phyloP scores from a whole-genome alignment of 2,797 vertebrate genomes.

The Hippoglossus hippoglossus region DNA sequence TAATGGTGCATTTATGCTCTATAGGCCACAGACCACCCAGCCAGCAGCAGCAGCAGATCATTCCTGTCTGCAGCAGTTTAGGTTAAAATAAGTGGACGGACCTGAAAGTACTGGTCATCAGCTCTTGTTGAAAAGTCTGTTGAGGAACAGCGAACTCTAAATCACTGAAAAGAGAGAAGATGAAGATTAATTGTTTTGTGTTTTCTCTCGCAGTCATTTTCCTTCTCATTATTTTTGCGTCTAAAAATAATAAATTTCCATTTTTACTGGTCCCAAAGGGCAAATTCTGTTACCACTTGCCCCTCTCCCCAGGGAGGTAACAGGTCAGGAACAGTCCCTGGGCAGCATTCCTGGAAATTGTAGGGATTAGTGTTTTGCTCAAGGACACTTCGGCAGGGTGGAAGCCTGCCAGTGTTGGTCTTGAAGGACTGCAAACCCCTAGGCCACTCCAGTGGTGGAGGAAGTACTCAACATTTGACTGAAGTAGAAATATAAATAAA shows the following conservation, averaged over 20 bases:
- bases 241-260: slow-evolving; percentile 48
- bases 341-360: slow-evolving; percentile 35
- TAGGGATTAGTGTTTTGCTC: slow-evolving; percentile 30
- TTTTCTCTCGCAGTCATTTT: slow-evolving; percentile 35
- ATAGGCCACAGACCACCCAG: slow-evolving; percentile 74
- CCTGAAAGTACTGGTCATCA: slow-evolving; percentile 42
- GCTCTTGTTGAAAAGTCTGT: slow-evolving; percentile 45
- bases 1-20: slow-evolving; percentile 68
- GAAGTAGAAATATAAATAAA: too few species aligned
- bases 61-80: slow-evolving; percentile 56
- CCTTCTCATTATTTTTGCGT: slow-evolving; percentile 31
- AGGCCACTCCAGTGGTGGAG: background rate
- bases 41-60: slow-evolving; percentile 13
- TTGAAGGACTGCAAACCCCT: slow-evolving; percentile 22
- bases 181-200: slow-evolving; percentile 45
- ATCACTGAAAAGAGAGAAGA: slow-evolving; percentile 28
- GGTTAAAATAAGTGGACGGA: slow-evolving; percentile 37
- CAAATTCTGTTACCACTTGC: slow-evolving; percentile 42
- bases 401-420: slow-evolving; percentile 22
- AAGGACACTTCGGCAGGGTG: slow-evolving; percentile 33
- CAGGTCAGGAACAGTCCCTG: slow-evolving; percentile 42
- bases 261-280: slow-evolving; percentile 39
- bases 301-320: slow-evolving; percentile 36
- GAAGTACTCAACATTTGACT: too few species aligned
- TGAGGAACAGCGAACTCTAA: slow-evolving; percentile 32